Base-by-base conservation (phyloP, 2,113 vertebrate species). In the Chaenocephalus aceratus region DNA sequence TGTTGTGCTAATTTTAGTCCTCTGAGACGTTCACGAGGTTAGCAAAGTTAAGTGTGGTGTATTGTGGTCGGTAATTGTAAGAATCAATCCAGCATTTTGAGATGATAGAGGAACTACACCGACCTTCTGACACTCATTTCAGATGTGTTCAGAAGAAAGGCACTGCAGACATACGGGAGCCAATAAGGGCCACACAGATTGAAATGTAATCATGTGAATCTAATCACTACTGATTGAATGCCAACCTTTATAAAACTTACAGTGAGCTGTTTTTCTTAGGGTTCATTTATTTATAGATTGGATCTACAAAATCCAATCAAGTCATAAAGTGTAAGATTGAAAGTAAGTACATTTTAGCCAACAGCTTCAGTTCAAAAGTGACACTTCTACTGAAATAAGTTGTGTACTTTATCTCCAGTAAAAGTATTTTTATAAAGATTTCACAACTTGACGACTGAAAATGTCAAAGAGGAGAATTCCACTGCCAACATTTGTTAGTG, bases 11-110 rank as follows among this genome's bases (percentile, higher is more conserved):
- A 63, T 70, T 71, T 54, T 6, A 48, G 46, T 71, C 75, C 49
- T 53, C 36, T 8, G 14, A 30, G 15, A 36, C 60, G 9, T 59
- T 0, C 4, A 56, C 1, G 63, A 78, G 77, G 52, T 65, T 48
- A 16, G 5, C 6, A 13, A 6, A 70, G 65, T 64, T 70, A 79
- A 74, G 71, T 65, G 46, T 2, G 46, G 34, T 30, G 54, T 5
- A 51, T 61, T 69, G 82, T 49, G 53, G 58, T 57, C 36, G 63
- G 76, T 75, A 77, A 73, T 81, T 80, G 53, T 72, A 26, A 0
- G 15, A 78, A 66, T 80, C 69, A 75, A 45, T 75, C 2, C 8
- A 82, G 64, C 51, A 7, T 45, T 36, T 41, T 54, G 66, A 75
- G 58, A 56, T 62, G 67, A 80, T 21, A 2, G 57, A 74, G 52